Conservation (phyloP, 2,113 vertebrate genomes). For the Phaethon lepturus region DNA sequence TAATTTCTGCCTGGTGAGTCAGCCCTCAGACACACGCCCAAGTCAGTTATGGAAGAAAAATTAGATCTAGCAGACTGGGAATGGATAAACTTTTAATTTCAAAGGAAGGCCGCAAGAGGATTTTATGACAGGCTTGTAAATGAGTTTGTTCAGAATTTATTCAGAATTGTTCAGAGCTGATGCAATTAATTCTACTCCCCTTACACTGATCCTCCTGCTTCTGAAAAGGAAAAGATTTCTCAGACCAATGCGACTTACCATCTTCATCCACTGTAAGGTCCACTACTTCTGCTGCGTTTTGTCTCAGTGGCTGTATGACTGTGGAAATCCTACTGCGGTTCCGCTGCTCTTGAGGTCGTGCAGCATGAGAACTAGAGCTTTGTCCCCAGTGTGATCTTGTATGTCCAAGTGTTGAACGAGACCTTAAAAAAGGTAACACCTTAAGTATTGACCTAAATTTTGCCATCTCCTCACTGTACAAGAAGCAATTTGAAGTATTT, state of each 20-base stretch:
- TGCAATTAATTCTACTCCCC: neutral
- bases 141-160: neutral
- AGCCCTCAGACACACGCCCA: conserved; percentile 18
- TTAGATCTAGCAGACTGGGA: neutral
- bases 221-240: neutral
- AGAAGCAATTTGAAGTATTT: neutral
- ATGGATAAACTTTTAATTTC: neutral
- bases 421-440: conserved; percentile 71
- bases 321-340: conserved; percentile 92
- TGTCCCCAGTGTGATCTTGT: conserved; percentile 89
- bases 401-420: conserved; percentile 88
- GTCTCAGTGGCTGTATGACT: conserved; percentile 95
- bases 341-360: conserved; percentile 86
- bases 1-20: conserved; percentile 33
- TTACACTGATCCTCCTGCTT: neutral
- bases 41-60: neutral
- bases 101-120: neutral
- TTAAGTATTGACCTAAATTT: neutral
- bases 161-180: too few species aligned
- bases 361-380: conserved; percentile 84
- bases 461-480: neutral
- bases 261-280: conserved; percentile 98
- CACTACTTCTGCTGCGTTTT: conserved; percentile 94
- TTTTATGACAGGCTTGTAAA: neutral
- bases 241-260: conserved; percentile 74